Conservation (phyloP, 2,888 invertebrate genomes). For the Drosophila infuscata region DNA sequence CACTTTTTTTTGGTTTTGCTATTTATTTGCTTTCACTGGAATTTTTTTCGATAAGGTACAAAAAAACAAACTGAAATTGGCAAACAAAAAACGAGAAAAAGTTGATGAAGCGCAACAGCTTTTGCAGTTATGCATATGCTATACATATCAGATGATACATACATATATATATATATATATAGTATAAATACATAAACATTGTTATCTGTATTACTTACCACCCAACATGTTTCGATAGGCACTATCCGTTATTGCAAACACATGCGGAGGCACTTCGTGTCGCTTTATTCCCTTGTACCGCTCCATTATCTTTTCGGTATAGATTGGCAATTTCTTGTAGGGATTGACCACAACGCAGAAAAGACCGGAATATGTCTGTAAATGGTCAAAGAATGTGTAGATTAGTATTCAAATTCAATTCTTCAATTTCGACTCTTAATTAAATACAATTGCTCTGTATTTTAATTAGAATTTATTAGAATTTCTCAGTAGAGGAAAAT, state of each 20-base stretch:
- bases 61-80: constrained; percentile 7
- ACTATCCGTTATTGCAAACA: constrained; percentile 99
- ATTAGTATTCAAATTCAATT: not conserved
- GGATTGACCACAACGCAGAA: constrained; percentile 99
- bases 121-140: constrained; percentile 36
- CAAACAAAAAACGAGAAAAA: constrained; percentile 6
- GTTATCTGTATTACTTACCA: constrained; percentile 87
- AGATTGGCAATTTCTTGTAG: constrained; percentile 99
- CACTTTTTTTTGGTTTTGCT: constrained; percentile 13
- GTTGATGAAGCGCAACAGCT: constrained; percentile 22
- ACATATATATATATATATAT: not conserved
- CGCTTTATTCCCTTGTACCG: constrained; percentile 99
- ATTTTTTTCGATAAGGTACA: constrained; percentile 56
- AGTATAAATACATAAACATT: not conserved
- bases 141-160: constrained; percentile 17
- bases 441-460: not conserved
- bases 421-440: not conserved
- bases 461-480: not conserved
- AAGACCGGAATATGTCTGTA: constrained; percentile 99
- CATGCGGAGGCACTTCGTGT: constrained; percentile 99
- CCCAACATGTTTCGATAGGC: constrained; percentile 99
- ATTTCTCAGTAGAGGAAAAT: not conserved
- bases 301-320: constrained; percentile 99
- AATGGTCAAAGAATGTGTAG: constrained; percentile 59
- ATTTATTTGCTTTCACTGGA: constrained; percentile 42